Evolutionary conservation across 2,113 vertebrate species (phyloP).

Genomic region (Zootoca vivipara): DNA sequence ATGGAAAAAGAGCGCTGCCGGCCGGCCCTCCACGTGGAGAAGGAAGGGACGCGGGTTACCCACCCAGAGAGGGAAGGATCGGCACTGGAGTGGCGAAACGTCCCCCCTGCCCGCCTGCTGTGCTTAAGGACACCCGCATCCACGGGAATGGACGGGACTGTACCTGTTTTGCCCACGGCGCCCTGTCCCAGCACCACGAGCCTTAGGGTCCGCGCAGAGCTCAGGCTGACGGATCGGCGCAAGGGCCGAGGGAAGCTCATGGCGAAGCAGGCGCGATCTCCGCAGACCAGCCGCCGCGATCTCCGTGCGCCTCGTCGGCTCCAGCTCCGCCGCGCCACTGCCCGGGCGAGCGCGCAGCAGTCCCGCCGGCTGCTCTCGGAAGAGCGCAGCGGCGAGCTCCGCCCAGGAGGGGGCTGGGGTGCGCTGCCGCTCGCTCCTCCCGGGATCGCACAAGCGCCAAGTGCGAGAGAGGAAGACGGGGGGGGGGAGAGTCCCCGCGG

Average conservation of each 20-base stretch:
- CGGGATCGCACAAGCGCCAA: not conserved
- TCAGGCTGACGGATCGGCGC: slow-evolving; percentile 73
- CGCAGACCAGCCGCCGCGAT: not conserved
- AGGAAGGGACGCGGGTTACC: not conserved
- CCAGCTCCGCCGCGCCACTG: slow-evolving; percentile 33
- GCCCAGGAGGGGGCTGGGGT: not conserved
- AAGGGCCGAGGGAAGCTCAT: slow-evolving; percentile 79
- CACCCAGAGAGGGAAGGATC: not conserved
- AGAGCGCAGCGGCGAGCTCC: not conserved
- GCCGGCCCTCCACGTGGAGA: not conserved
- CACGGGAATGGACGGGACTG: not conserved
- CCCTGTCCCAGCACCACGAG: slow-evolving; percentile 76
- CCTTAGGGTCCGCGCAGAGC: slow-evolving; percentile 66
- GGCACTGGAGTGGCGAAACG: not conserved
- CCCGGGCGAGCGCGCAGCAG: not conserved
- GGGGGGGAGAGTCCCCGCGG: not conserved
- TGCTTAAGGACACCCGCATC: accelerated
- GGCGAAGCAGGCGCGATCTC: slow-evolving; percentile 3
- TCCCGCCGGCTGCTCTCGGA: no score
- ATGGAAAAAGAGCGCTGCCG: no score
- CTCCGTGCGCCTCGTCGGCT: not conserved
- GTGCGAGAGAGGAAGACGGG: not conserved
- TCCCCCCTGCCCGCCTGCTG: not conserved
- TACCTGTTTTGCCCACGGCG: slow-evolving; percentile 81
- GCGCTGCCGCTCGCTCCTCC: not conserved